Base-by-base conservation (phyloP, 1,140 invertebrate species). In the Bombus breviceps region DNA sequence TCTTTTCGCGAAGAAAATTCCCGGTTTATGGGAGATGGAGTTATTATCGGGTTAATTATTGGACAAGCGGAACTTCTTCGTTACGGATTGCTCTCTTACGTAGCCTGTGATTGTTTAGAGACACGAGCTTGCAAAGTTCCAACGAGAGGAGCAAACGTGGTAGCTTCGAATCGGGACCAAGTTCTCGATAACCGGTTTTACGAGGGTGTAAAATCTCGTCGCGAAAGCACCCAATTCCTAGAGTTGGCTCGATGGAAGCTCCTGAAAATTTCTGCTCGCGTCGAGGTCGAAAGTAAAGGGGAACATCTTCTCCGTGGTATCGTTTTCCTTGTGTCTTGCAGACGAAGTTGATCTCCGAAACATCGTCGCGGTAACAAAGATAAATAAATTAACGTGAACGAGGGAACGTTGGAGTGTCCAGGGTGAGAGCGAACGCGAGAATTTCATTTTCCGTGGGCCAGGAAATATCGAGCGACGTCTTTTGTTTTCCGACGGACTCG, bases 311-410 rank as follows among this genome's bases (percentile, higher is more conserved):
- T 12, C 34, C 9, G 9, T 15, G 22, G 68, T 2, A 9, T 37
- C 18, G 9, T 34, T 18, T 13, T n/a, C 12, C 59, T 28, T 13
- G 59, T n/a, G 12, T 62, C 28, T n/a, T 12, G 9, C 59, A 4
- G 18, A 8, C 32, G 0, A 34, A 22, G 39, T 6, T 13, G 13
- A 13, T 18, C 28, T 34, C 13, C 34, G 25, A 72, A 3, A 13
- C 28, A n/a, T 10, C 12, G 32, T 28, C n/a, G 32, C 32, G 47
- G 25, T 59, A 47, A 74, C 41, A 43, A 37, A 25, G 74, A 8
- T 75, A 75, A 75, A 75, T 37, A 75, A 75, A 43, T 75, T 75
- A 75, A 75, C 74, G 74, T 18, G 25, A 3, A 59, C 74, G 74
- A 37, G 12, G 12, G 43, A 25, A 13, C 12, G 37, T 72, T 39